Evolutionary conservation across 2,113 vertebrate genomes (phyloP), one percentile per base, ranked within the genome.

Genomic region (Dicrurus megarhynchus): DNA sequence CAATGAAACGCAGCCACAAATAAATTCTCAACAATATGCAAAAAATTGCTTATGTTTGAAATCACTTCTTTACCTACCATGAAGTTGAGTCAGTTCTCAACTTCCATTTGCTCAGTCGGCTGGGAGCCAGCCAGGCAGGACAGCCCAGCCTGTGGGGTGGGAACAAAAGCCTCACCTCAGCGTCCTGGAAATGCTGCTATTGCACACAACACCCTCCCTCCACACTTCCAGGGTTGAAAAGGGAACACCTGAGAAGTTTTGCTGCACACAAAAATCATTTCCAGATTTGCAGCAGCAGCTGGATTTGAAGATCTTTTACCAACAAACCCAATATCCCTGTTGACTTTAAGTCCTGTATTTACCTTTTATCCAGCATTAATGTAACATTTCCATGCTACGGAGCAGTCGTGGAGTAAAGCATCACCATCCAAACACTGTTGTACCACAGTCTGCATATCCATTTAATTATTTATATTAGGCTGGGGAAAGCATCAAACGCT

Each of bases 131-230:
- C 9, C 56, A 52, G 3, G 8, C 56, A 52, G 3, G 8, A 64
- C 8, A 35, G 46, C 14, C 1, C 1, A 74, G 55, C 6, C 26
- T 1, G 6, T 12, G 23, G 20, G 22, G 18, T 4, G 46, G n/a
- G 46, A 52, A 28, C 21, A 75, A 68, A 76, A 89, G 13, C 16
- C 42, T 44, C 71, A 11, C 44, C 21, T 64, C 44, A 16, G 37
- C 11, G n/a, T 16, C n/a, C 26, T 35, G 18, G 20, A 46, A 81
- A n/a, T 6, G 42, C 6, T 39, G 15, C 22, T 24, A 26, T 11
- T 39, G 53, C 44, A 37, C 42, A 30, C 27, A 44, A 1, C 1
- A 19, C 42, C 77, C 9, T 75, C 61, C 47, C 18, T 35, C 30
- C n/a, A 13, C 67, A 41, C 10, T 30, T 28, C 23, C 35, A 42